Conservation (phyloP, 2,113 vertebrate genomes). For the Coptodon bakossiorum region DNA sequence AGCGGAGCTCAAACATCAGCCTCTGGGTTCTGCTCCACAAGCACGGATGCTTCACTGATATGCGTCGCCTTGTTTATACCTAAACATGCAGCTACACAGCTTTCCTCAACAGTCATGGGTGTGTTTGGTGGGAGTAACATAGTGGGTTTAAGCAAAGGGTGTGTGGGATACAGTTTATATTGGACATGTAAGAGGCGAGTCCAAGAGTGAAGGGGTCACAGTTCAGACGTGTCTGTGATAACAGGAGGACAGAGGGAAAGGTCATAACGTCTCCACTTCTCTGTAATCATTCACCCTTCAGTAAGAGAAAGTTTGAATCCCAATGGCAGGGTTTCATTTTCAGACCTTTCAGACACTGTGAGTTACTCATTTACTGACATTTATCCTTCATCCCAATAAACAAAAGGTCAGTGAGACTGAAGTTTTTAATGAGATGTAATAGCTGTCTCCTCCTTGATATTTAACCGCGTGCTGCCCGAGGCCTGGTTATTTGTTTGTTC, state of each 20-base stretch:
- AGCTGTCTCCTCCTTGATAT: not conserved
- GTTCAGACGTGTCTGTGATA: not conserved
- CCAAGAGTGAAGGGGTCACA: not conserved
- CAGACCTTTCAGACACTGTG: not conserved
- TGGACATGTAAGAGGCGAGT: fast-evolving
- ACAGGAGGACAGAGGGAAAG: not conserved
- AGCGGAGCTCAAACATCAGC: not conserved
- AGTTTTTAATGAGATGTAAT: not conserved
- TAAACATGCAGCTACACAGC: not conserved
- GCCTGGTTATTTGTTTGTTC: fast-evolving
- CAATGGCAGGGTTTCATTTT: not conserved
- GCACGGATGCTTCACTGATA: not conserved
- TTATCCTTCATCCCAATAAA: not conserved
- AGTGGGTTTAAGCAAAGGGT: not conserved
- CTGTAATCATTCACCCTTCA: not conserved
- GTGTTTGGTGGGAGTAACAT: not conserved
- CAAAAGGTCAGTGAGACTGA: not conserved
- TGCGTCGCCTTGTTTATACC: not conserved
- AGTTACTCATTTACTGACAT: not conserved
- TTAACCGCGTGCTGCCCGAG: not conserved
- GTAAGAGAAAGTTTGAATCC: not conserved
- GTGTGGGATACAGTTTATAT: not conserved
- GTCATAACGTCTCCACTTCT: not conserved
- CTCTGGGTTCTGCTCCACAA: not conserved
- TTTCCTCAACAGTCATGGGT: not conserved